Evolutionary conservation across 2,888 invertebrate genomes (phyloP), one percentile per base, ranked within the genome.

Genomic region (Hipparchia semele): DNA sequence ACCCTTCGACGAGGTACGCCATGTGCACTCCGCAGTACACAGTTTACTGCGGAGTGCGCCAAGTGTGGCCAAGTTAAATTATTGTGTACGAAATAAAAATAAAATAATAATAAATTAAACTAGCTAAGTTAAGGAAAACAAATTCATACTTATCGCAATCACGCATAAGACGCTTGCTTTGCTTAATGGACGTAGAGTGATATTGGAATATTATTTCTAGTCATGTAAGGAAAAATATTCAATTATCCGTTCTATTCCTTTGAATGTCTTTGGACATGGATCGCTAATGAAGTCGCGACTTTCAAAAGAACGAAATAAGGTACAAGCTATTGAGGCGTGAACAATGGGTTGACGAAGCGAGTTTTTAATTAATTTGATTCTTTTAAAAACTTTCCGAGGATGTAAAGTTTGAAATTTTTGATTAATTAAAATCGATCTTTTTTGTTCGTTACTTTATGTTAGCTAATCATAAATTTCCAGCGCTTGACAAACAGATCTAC

Each of bases 281-380:
- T 69, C 60, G 53, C 61, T 69, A 69, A 69, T 69, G 69, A 69
- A 69, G 60, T 69, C 61, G 69, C 69, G 60, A 60, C 69, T 69
- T 69, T 61, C 53, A 69, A 69, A 69, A 69, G 49, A 33, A 59
- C 46, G 53, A 59, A 68, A 23, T 58, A 65, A 67, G 60, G 49
- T 58, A 61, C 53, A 53, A 33, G 69, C 53, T 53, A 51, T 69
- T 58, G 68, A 68, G 68, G 13, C 58, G 9, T 61, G 69, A 69
- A 69, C 69, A 69, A 69, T 60, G 23, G 51, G 39, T 45, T 69
- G 69, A 69, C 60, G 60, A 9, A 51, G 51, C 53, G 39, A 61
- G 65, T 13, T 65, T 62, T 10, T 7, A 65, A 33, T 61, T 69
- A 58, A 69, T 61, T 60, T 51, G 49, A 53, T 13, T 23, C 60